Evolutionary conservation across 2,888 invertebrate species (phyloP).

Genomic region (Ormyrus nitidulus): DNA sequence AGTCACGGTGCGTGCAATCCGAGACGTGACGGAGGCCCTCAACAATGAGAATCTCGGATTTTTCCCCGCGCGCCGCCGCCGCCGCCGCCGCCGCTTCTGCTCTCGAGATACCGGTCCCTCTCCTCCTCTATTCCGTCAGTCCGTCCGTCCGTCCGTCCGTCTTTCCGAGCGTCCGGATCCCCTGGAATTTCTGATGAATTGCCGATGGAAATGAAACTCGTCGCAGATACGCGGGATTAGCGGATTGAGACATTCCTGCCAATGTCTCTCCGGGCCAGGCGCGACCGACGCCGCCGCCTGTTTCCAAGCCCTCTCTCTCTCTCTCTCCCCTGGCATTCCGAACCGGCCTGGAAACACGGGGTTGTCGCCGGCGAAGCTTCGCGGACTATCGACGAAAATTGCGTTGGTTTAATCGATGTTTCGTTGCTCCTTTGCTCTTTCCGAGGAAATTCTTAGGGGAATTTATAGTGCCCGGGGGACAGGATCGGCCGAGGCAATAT

Average conservation of each 20-base stretch:
- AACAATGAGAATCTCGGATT: slow-evolving; percentile 40
- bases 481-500: no score
- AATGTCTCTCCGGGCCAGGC: not conserved
- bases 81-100: no score
- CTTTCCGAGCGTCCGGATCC: slow-evolving; percentile 30
- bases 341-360: no score
- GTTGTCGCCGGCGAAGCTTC: no score
- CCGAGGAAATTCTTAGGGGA: no score
- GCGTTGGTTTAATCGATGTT: no score
- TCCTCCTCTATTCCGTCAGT: not conserved
- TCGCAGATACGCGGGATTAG: slow-evolving; percentile 33
- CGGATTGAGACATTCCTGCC: slow-evolving; percentile 52
- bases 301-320: no score
- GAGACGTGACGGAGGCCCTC: slow-evolving; percentile 72
- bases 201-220: slow-evolving; percentile 44
- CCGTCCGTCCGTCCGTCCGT: not conserved
- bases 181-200: slow-evolving; percentile 20
- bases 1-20: slow-evolving; percentile 73
- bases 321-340: no score
- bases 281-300: not conserved
- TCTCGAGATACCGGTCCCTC: not conserved
- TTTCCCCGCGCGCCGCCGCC: not conserved
- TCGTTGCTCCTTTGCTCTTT: no score
- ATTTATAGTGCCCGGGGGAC: no score
- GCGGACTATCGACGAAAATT: no score